These are phyloP conservation scores for Nemotelus pantherinus DNA, from an alignment of 2,888 invertebrate genomes.

Conservation along the genomic window DNA sequence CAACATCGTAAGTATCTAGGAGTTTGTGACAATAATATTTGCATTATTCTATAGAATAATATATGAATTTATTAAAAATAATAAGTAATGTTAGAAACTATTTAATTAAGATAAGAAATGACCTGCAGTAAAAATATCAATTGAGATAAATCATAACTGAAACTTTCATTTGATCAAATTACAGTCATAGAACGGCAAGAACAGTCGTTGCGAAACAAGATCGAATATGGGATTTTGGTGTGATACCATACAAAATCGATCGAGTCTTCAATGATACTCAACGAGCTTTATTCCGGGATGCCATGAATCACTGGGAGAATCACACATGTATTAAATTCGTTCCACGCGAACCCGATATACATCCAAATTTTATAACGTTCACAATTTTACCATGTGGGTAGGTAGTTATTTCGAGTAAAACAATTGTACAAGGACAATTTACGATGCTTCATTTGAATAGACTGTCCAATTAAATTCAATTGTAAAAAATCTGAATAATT, in stretches of 20 bases:
- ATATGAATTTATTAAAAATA: neutral
- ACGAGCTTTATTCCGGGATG: constrained; percentile 95
- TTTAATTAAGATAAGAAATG: neutral
- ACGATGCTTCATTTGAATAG: too few relatives aligned
- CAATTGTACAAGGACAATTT: too few relatives aligned
- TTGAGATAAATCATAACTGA: neutral
- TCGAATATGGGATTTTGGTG: constrained; percentile 95
- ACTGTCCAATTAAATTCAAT: too few relatives aligned
- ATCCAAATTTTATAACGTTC: constrained; percentile 95
- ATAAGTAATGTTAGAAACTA: neutral
- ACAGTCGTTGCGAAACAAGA: constrained; percentile 96
- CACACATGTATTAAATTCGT: constrained; percentile 97
- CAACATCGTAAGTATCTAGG: constrained; percentile 14
- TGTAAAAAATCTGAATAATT: neutral
- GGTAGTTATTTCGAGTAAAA: constrained; percentile 60
- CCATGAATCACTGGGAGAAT: constrained; percentile 99
- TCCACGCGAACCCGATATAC: constrained; percentile 82
- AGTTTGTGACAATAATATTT: neutral
- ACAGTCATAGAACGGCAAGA: constrained; percentile 69
- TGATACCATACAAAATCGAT: constrained; percentile 97
- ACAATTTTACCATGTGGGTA: constrained; percentile 95
- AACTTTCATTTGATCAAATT: neutral
- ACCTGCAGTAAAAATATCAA: neutral
- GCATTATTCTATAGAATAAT: neutral
- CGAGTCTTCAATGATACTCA: constrained; percentile 94